phyloP scores from a whole-genome alignment of 92 coral and sea anemone genomes.

The Epizoanthus rinbou region DNA sequence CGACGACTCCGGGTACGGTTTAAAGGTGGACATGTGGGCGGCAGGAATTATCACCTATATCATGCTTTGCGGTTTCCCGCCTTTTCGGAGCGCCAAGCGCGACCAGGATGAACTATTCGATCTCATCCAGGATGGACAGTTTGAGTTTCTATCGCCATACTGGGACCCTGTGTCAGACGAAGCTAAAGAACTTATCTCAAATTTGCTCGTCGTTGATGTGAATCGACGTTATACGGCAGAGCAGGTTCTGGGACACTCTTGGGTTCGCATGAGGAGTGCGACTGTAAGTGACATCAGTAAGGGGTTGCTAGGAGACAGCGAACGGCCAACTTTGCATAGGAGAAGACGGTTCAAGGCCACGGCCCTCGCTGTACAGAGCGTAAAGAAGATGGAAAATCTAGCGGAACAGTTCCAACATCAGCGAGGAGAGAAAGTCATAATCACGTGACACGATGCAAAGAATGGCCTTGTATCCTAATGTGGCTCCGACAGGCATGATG shows the following conservation, averaged over 20 bases:
- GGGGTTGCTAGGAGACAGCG: conserved; percentile 50
- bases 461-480: not conserved
- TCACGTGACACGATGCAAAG: conserved; percentile 16
- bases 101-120: conserved; percentile 98
- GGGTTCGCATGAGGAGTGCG: conserved; percentile 68
- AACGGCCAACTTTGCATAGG: conserved; percentile 33
- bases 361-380: conserved; percentile 88
- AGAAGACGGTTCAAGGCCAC: conserved; percentile 89
- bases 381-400: conserved; percentile 81
- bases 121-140: conserved; percentile 86
- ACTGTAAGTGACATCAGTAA: conserved; percentile 55
- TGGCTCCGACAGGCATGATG: not conserved
- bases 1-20: conserved; percentile 94
- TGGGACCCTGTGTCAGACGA: conserved; percentile 89
- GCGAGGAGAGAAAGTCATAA: conserved; percentile 88
- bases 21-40: conserved; percentile 98
- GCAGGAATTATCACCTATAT: conserved; percentile 98
- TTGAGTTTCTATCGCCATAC: conserved; percentile 92
- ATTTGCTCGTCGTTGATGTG: conserved; percentile 76
- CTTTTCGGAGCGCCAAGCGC: conserved; percentile 95
- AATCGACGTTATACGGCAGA: conserved; percentile 75
- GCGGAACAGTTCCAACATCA: conserved; percentile 85
- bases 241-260: conserved; percentile 77
- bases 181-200: conserved; percentile 87
- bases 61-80: conserved; percentile 99